A percentile compares a stretch with the other conserved stretches of the same genome.
phyloP scores from a whole-genome alignment of 1,140 invertebrate genomes.

The Metopolophium dirhodum region DNA sequence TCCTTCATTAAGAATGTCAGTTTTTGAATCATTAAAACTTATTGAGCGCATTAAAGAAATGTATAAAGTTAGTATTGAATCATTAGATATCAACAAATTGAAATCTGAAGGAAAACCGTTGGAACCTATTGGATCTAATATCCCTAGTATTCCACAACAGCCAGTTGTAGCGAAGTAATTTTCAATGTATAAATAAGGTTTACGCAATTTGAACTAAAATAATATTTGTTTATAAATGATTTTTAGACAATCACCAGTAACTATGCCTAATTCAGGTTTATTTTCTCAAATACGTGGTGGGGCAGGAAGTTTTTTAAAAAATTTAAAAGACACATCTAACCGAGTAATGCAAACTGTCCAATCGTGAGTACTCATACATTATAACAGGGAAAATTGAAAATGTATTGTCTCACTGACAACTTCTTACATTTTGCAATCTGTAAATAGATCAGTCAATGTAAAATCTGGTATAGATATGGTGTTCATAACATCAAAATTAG shows the following conservation, averaged over 20 bases:
- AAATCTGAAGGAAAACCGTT: conserved; percentile 49
- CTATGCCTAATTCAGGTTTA: conserved; percentile 66
- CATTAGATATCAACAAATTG: conserved; percentile 44
- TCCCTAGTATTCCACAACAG: conserved; percentile 24
- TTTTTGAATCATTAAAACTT: conserved; percentile 54
- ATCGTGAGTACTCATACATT: conserved; percentile 72
- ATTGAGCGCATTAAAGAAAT: conserved; percentile 40
- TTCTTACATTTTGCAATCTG: background rate
- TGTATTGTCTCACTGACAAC: background rate
- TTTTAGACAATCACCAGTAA: conserved; percentile 60
- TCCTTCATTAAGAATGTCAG: conserved; percentile 55
- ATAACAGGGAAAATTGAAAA: background rate
- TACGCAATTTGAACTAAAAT: background rate
- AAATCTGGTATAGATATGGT: conserved; percentile 72
- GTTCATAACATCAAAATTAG: conserved; percentile 86
- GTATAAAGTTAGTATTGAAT: conserved; percentile 35
- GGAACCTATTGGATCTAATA: conserved; percentile 9
- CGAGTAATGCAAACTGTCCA: conserved; percentile 97
- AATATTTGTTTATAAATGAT: background rate
- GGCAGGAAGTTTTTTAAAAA: conserved; percentile 87
- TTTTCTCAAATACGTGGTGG: conserved; percentile 84
- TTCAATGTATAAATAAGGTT: background rate
- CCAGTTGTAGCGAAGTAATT: conserved; percentile 2
- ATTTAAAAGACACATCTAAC: conserved; percentile 93
- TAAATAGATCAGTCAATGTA: conserved; percentile 39